Percentiles rank a stretch among this genome's conserved stretches.
phyloP scores from a whole-genome alignment of 2,113 vertebrate species.

The Bos javanicus region DNA sequence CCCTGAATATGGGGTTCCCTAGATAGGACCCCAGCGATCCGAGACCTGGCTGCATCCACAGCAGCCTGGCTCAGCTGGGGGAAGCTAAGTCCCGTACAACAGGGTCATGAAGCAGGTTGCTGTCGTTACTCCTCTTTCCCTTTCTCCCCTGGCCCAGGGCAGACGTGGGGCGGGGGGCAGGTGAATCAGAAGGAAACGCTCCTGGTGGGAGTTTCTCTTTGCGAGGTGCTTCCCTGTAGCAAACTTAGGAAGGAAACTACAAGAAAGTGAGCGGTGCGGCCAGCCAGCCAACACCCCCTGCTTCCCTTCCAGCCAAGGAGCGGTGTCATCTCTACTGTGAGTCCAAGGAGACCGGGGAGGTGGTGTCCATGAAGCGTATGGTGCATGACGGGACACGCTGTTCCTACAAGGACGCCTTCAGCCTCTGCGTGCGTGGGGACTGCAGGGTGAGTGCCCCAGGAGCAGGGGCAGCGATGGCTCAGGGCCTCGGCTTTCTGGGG shows the following conservation, averaged over 20 bases:
- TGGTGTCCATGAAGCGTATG: conserved; percentile 91
- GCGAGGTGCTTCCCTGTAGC: background rate
- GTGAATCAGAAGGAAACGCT: background rate
- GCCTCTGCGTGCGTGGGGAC: conserved; percentile 93
- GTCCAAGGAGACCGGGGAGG: conserved; percentile 90
- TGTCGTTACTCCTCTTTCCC: no score
- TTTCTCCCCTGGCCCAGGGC: background rate
- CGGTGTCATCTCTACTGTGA: conserved; percentile 95
- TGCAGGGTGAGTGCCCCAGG: conserved; percentile 87
- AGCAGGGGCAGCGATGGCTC: accelerated
- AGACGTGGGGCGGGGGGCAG: accelerated
- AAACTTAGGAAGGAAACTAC: background rate
- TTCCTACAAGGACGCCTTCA: conserved; percentile 96
- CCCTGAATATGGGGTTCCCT: accelerated
- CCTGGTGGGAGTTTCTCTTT: background rate
- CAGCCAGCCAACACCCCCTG: accelerated
- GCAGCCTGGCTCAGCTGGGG: background rate
- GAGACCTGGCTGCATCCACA: background rate
- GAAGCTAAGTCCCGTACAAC: background rate
- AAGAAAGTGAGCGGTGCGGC: background rate
- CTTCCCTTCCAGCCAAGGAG: conserved; percentile 87
- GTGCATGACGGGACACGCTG: conserved; percentile 94
- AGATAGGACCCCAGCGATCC: accelerated
- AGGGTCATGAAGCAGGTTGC: background rate
- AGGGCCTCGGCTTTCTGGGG: background rate